phyloP scores from a whole-genome alignment of 2,113 vertebrate species.

The Tympanuchus pallidicinctus region DNA sequence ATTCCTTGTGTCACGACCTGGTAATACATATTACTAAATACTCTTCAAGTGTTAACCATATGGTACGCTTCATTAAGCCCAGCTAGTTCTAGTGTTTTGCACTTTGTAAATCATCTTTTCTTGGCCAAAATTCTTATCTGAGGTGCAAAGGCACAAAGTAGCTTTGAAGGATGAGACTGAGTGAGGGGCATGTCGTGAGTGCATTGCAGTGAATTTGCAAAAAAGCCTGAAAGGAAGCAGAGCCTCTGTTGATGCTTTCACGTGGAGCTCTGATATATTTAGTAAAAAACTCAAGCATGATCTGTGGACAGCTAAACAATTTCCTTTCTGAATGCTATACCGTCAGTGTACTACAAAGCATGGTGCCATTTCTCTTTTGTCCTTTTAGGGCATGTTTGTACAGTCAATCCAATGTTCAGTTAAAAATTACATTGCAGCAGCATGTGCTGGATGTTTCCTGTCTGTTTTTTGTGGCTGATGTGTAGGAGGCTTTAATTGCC shows the following conservation, averaged over 20 bases:
- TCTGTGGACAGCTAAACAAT: background rate
- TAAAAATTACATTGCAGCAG: background rate
- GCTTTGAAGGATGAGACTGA: background rate
- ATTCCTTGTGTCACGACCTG: background rate
- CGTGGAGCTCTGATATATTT: background rate
- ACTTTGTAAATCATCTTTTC: background rate
- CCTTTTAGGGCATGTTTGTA: background rate
- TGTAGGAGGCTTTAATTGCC: background rate
- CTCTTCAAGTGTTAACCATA: background rate
- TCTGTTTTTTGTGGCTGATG: background rate
- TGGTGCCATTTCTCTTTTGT: background rate
- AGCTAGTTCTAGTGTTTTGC: background rate
- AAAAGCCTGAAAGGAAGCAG: background rate
- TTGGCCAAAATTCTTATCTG: background rate
- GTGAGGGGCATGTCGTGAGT: accelerated
- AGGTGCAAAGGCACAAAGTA: background rate
- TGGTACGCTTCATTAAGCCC: background rate
- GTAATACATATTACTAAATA: background rate
- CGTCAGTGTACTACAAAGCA: background rate
- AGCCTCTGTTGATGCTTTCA: background rate
- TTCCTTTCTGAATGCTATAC: background rate
- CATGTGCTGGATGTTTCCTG: background rate
- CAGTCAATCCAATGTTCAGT: background rate
- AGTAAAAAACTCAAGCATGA: background rate
- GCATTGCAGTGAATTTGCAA: background rate